Evolutionary conservation across 1,140 invertebrate genomes (phyloP).

Genomic region (Oscheius sp.): DNA sequence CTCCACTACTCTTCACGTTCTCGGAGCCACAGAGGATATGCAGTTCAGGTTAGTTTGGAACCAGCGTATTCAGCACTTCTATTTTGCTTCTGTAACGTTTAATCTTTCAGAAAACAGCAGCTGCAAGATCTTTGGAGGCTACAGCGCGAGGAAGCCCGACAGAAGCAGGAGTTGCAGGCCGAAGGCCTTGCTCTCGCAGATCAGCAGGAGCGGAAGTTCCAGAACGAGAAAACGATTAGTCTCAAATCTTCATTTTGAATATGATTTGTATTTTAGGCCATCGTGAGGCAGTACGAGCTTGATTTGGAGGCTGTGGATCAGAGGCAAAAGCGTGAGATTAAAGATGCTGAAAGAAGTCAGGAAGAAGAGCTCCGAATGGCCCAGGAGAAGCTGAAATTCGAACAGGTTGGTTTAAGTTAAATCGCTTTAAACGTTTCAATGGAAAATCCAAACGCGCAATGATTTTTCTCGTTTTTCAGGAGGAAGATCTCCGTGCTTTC

Average conservation of each 20-base stretch:
- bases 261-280: constrained; percentile 67
- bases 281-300: constrained; percentile 81
- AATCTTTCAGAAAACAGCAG: constrained; percentile 52
- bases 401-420: constrained; percentile 78
- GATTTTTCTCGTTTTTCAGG: constrained; percentile 63
- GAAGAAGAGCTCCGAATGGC: constrained; percentile 80
- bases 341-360: constrained; percentile 85
- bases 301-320: constrained; percentile 82
- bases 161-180: constrained; percentile 34
- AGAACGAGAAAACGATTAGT: constrained; percentile 42
- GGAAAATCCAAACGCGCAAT: background rate
- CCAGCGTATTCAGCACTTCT: no score
- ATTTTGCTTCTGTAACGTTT: no score
- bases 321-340: constrained; percentile 83
- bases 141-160: constrained; percentile 56
- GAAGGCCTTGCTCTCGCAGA: constrained; percentile 25
- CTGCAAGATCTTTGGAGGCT: constrained; percentile 56
- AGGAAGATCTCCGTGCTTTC: constrained; percentile 86
- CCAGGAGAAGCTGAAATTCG: constrained; percentile 73
- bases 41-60: constrained; percentile 51
- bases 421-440: no score
- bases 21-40: constrained; percentile 52
- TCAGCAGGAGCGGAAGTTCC: constrained; percentile 49
- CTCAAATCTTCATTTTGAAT: background rate
- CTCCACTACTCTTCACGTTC: constrained; percentile 54